Conservation (phyloP, 2,113 vertebrate genomes). For the Acanthochromis polyacanthus region DNA sequence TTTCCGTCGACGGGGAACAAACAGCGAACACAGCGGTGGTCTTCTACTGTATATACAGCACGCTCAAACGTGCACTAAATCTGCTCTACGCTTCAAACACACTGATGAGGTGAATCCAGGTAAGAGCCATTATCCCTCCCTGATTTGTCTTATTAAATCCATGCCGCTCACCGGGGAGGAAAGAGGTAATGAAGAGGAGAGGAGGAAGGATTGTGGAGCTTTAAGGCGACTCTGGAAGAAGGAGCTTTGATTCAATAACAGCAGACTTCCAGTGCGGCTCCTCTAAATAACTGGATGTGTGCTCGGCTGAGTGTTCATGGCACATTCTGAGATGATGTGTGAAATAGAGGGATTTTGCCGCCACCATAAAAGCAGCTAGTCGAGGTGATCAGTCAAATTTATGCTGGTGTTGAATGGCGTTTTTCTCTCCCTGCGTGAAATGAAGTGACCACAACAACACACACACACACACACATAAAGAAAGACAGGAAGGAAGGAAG, state of each 20-base stretch:
- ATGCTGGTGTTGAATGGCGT: constrained; percentile 29
- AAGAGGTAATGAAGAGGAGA: neutral
- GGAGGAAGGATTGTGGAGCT: constrained; percentile 24
- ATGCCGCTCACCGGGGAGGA: constrained; percentile 20
- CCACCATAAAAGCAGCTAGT: constrained; percentile 44
- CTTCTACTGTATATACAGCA: constrained; percentile 8
- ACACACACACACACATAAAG: neutral
- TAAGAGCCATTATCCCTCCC: constrained; percentile 49
- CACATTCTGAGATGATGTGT: constrained; percentile 55
- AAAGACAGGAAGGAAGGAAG: neutral
- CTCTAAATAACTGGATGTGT: constrained; percentile 43
- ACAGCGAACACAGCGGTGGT: constrained; percentile 19
- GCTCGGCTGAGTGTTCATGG: constrained; percentile 47
- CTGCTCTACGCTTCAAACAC: constrained; percentile 15
- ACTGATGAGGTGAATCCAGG: constrained; percentile 48
- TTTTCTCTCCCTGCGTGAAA: constrained; percentile 27
- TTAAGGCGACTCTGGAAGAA: constrained; percentile 12
- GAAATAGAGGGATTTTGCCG: constrained; percentile 60
- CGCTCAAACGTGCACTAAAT: constrained; percentile 37
- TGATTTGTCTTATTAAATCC: constrained; percentile 51
- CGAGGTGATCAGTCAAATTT: constrained; percentile 49
- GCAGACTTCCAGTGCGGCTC: constrained; percentile 24
- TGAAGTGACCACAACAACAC: constrained; percentile 38
- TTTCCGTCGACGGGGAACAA: constrained; percentile 43
- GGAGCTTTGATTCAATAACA: constrained; percentile 14